Base-by-base conservation (phyloP, 2,797 vertebrate species). In the Limosa lapponica region DNA sequence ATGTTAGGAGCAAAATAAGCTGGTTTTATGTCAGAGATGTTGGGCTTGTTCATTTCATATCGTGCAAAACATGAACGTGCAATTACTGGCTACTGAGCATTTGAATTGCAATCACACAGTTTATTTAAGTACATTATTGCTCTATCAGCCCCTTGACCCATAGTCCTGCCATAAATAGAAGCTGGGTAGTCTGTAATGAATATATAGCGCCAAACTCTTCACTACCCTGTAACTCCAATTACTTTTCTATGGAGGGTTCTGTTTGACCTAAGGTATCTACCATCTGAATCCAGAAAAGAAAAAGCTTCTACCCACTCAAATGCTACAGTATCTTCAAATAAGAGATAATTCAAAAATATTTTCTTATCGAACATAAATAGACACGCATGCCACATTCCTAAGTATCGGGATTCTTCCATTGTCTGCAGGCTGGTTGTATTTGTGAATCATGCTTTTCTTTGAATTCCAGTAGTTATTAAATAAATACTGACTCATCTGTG, bases 401-500 rank as follows among this genome's bases (percentile, higher is more conserved):
- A 94, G 58, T 34, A 48, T 24, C 0, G 0, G 64, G 73, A 82
- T 94, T 89, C 79, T 95, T 96, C 86, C 1, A 10, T 73, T 90
- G 86, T 96, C 81, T 97, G 73, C 46, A 32, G 88, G 72, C 13
- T 78, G 75, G 75, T 54, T 61, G 49, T 79, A 34, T 97, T 94
- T 96, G 87, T 81, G 87, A 94, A 90, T 82, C 66, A 12, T 74
- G 34, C 16, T 94, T 96, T 95, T 91, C 84, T 97, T 85, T 93
- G 85, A 97, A 96, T 95, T 77, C 75, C 82, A 82, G 74, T 86
- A 94, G 95, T 95, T 97, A 93, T 95, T 96, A 92, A 92, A 96
- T 94, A 98, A 89, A 96, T 91, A 94, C 67, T 96, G 97, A 97
- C 77, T 97, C 93, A 95, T 89, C 65, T 73, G 52, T 55, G 13